phyloP scores from a whole-genome alignment of 1,140 invertebrate species.

The Ips typographus region DNA sequence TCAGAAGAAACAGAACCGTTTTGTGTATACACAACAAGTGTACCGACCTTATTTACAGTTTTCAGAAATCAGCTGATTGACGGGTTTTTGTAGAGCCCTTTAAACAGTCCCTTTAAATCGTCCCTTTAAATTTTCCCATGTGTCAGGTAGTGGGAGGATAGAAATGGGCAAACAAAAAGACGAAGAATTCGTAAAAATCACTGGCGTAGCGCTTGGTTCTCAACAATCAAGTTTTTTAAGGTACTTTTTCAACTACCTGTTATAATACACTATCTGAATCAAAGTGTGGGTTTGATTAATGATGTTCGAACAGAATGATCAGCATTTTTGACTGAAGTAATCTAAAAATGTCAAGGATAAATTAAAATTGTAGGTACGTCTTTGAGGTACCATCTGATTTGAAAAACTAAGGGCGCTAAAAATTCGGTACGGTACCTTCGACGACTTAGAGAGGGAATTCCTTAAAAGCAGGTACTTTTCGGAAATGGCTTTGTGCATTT shows the following conservation, averaged over 20 bases:
- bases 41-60: conserved; percentile 27
- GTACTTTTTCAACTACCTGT: not conserved
- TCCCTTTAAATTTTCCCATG: conserved; percentile 29
- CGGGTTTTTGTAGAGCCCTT: conserved; percentile 19
- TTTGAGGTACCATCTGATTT: conserved; percentile 14
- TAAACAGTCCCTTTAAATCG: conserved; percentile 30
- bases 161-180: conserved; percentile 21
- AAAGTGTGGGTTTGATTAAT: too few relatives aligned
- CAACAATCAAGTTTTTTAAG: too few relatives aligned
- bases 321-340: not conserved
- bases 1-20: not conserved
- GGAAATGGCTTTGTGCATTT: conserved; percentile 6
- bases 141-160: conserved; percentile 24
- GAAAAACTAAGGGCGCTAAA: conserved; percentile 22
- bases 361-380: conserved; percentile 10
- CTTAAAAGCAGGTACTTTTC: conserved; percentile 22
- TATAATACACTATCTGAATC: too few relatives aligned
- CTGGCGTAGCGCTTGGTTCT: conserved; percentile 11
- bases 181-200: conserved; percentile 26
- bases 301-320: not conserved
- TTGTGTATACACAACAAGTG: conserved; percentile 15
- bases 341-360: not conserved
- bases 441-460: conserved; percentile 15
- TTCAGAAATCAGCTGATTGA: conserved; percentile 31
- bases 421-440: conserved; percentile 16